Percentiles rank a stretch among this genome's conserved stretches.
These are phyloP conservation scores for Liasis olivaceus DNA, from an alignment of 2,797 vertebrate species.

Conservation along the genomic window DNA sequence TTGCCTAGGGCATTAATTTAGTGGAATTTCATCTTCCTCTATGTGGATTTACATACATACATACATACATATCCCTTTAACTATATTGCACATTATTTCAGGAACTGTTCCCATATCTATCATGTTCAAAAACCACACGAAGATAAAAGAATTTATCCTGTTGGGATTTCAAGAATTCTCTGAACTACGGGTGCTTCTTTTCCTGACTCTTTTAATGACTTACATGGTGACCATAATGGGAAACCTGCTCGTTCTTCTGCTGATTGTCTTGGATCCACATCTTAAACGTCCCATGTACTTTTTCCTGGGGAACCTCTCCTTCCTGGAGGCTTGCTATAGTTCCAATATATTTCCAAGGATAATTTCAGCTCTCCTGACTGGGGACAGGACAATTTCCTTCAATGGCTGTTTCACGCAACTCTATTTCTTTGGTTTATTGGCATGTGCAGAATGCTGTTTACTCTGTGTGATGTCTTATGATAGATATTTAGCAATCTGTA, in stretches of 20 bases:
- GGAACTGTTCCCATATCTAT: background rate
- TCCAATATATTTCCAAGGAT: slow-evolving; percentile 36
- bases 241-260: slow-evolving; percentile 38
- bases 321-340: slow-evolving; percentile 33
- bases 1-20: background rate
- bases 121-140: background rate
- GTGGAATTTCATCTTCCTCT: background rate
- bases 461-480: slow-evolving; percentile 45
- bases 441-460: slow-evolving; percentile 41
- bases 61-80: background rate
- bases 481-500: slow-evolving; percentile 16
- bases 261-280: slow-evolving; percentile 6
- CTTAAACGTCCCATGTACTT: slow-evolving; percentile 42
- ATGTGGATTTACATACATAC: background rate
- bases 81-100: background rate
- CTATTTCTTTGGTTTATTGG: slow-evolving; percentile 35
- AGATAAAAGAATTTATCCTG: slow-evolving; percentile 39
- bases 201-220: slow-evolving; percentile 28
- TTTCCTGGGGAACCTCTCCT: slow-evolving; percentile 42
- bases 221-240: slow-evolving; percentile 32
- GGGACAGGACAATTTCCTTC: slow-evolving; percentile 34
- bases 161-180: slow-evolving; percentile 46
- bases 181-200: slow-evolving; percentile 33
- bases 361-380: slow-evolving; percentile 27
- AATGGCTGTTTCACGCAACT: slow-evolving; percentile 39